phyloP scores from a whole-genome alignment of 2,797 vertebrate genomes.

The Anguilla pacifica region DNA sequence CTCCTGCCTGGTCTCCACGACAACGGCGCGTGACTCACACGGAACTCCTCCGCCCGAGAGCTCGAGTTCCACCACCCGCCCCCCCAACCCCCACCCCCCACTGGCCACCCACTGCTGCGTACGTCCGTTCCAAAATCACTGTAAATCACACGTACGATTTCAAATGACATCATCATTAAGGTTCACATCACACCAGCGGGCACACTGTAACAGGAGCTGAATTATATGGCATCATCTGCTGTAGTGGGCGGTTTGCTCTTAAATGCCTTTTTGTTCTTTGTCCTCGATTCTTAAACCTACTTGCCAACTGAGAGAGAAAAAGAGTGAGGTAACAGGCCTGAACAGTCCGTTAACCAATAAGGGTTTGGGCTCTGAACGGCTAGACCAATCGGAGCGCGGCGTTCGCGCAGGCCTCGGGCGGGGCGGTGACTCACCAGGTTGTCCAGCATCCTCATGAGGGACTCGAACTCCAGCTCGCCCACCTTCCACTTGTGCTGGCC shows the following conservation, averaged over 20 bases:
- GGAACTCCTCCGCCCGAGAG: not conserved
- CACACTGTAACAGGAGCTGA: not conserved
- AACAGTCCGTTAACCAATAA: slow-evolving; percentile 46
- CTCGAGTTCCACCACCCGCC: not conserved
- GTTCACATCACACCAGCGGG: not conserved
- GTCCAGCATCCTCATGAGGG: slow-evolving; percentile 96
- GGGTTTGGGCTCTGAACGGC: slow-evolving; percentile 60
- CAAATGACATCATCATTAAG: not conserved
- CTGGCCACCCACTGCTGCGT: not conserved
- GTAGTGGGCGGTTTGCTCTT: not conserved
- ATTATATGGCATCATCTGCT: not conserved
- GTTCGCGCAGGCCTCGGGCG: slow-evolving; percentile 59
- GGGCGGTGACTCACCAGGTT: slow-evolving; percentile 85
- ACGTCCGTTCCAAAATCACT: not conserved
- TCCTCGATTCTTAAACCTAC: not conserved
- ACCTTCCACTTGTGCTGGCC: slow-evolving; percentile 89
- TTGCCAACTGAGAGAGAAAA: not conserved
- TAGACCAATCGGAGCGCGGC: slow-evolving; percentile 57
- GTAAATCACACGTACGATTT: not conserved
- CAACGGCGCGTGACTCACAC: not conserved
- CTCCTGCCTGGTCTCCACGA: not conserved
- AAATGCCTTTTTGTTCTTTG: not conserved
- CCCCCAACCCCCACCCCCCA: not conserved
- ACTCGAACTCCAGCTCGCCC: slow-evolving; percentile 93
- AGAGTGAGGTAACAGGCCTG: no score